Evolutionary conservation across 2,888 invertebrate genomes (phyloP), one percentile per base, ranked within the genome.

Genomic region (Rhingia campestris): DNA sequence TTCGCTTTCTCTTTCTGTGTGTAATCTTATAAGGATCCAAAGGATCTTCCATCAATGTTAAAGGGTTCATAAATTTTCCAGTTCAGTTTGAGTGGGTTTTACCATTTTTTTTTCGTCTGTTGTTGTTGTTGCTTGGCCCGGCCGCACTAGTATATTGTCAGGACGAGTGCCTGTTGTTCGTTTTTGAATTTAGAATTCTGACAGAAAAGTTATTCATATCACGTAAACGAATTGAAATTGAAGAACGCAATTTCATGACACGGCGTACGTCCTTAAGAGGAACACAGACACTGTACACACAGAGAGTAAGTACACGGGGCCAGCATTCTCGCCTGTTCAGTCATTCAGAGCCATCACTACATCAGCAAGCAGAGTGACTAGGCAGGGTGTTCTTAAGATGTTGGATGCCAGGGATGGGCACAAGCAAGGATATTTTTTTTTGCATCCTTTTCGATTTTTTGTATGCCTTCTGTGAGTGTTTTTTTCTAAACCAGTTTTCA

Each of bases 211-310:
- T 84, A 84, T 84, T 84, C 84, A 70, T 70, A 74, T 84, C 84
- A 84, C 84, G 84, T 84, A 74, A 84, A 80, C 74, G 80, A 84
- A 84, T 80, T 84, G 84, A 84, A 84, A 80, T 84, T 84, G 84
- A 84, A 84, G 84, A 84, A 84, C 84, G 74, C 69, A 84, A 84
- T 84, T 80, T 70, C 74, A 80, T 69, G 80, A 80, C 84, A 80
- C 80, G 84, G 80, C 74, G 74, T 75, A 80, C 84, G 74, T 80
- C 63, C 67, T 67, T 84, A 70, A 66, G 61, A 70, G 69, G 69
- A 53, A 67, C 63, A 80, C 22, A 22, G 22, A 22, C 22, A 22
- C 22, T 22, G 64, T 74, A 80, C 84, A 69, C 56, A 74, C 39
- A 59, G 51, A 49, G 32, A 9, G 22, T 22, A 22, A 22, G 70